Percentiles rank a stretch among this genome's conserved stretches.
Conservation (phyloP, 2,113 vertebrate species). For the Struthidea cinerea region DNA sequence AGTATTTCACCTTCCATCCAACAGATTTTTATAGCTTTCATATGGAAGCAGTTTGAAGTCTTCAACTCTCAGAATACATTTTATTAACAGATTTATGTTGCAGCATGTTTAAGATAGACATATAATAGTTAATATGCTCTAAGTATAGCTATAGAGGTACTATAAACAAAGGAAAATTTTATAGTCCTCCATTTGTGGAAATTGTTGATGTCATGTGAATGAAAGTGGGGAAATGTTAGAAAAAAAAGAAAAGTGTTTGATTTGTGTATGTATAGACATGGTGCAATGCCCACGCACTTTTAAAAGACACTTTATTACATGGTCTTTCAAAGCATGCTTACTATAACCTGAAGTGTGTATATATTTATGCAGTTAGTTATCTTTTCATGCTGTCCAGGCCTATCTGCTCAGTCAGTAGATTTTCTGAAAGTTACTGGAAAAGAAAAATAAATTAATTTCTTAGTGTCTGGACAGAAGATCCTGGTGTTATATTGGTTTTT, state of each 20-base stretch:
- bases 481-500: accelerated
- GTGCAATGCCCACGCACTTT: background rate
- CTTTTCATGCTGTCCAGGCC: background rate
- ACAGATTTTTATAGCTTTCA: background rate
- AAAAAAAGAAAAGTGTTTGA: background rate
- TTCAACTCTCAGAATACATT: background rate
- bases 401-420: background rate
- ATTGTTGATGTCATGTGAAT: background rate
- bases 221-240: background rate
- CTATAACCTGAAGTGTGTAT: background rate
- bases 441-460: background rate
- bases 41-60: background rate
- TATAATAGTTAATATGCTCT: background rate
- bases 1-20: background rate
- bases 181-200: background rate
- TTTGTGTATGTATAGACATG: background rate
- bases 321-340: background rate
- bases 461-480: background rate
- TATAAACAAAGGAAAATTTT: background rate
- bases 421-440: background rate
- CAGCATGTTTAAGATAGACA: background rate
- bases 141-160: background rate
- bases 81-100: background rate
- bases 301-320: background rate
- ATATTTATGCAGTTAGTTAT: background rate